A percentile compares a stretch with the other conserved stretches of the same genome.
These are phyloP conservation scores for Isichthys henryi DNA, from an alignment of 2,113 vertebrate genomes.

Conservation along the genomic window DNA sequence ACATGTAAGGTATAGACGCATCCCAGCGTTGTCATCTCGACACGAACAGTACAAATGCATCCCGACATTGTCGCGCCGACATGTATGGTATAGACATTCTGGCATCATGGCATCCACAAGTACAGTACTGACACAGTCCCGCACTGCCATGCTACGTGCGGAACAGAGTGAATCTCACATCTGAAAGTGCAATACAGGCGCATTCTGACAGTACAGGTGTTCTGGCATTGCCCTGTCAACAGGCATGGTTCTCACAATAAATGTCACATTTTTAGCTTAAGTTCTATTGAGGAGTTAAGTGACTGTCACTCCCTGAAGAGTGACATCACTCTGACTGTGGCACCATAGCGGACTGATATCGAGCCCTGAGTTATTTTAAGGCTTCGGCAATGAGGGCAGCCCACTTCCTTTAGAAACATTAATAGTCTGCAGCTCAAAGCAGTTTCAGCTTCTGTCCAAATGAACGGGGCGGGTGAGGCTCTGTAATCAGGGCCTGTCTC, in stretches of 20 bases:
- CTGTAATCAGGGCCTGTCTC: not conserved
- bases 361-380: not conserved
- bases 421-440: not conserved
- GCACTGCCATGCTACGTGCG: too few relatives aligned
- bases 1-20: too few relatives aligned
- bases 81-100: not conserved
- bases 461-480: not conserved
- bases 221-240: too few relatives aligned
- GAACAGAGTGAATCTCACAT: not conserved
- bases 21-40: slow-evolving; percentile 52
- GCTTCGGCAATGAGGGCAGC: not conserved
- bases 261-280: not conserved
- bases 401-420: not conserved
- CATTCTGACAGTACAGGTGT: not conserved
- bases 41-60: slow-evolving; percentile 63
- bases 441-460: not conserved
- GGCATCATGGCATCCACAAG: too few relatives aligned
- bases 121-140: too few relatives aligned
- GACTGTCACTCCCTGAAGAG: not conserved
- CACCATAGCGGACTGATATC: not conserved
- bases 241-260: not conserved
- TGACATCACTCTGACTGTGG: not conserved
- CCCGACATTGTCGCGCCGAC: not conserved
- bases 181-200: not conserved
- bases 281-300: not conserved